Conservation (phyloP, 2,888 invertebrate species). For the Tiliacea aurago region DNA sequence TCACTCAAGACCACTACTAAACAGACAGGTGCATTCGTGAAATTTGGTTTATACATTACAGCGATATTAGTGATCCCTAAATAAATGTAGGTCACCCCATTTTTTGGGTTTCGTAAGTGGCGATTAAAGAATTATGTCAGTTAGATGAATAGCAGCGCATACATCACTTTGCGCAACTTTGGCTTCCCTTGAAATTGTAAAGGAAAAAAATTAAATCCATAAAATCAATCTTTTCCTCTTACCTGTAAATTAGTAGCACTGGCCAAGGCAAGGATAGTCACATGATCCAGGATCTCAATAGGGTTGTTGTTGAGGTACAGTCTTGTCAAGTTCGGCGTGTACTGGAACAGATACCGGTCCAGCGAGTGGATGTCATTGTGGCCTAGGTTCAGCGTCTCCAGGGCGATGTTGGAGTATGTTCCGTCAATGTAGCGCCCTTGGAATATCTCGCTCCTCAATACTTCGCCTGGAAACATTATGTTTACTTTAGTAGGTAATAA, state of each 20-base stretch:
- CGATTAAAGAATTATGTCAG: conserved; percentile 45
- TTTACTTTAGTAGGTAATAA: conserved; percentile 8
- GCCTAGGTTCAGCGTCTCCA: conserved; percentile 91
- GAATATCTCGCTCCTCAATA: conserved; percentile 92
- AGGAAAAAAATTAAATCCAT: not conserved
- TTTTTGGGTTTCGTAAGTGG: conserved; percentile 42
- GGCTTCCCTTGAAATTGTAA: conserved; percentile 25
- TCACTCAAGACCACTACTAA: not conserved
- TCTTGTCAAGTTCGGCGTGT: conserved; percentile 91
- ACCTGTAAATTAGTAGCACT: conserved; percentile 90
- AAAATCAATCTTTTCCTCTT: conserved; percentile 44
- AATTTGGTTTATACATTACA: conserved; percentile 37
- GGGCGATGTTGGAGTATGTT: conserved; percentile 90
- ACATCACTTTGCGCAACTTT: conserved; percentile 54
- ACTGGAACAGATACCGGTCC: conserved; percentile 91
- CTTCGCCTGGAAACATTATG: conserved; percentile 87
- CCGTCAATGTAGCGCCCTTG: conserved; percentile 91
- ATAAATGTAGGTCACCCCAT: conserved; percentile 57
- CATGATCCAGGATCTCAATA: conserved; percentile 91
- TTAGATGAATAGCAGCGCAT: conserved; percentile 38
- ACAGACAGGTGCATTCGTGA: conserved; percentile 16
- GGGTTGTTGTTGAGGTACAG: conserved; percentile 92
- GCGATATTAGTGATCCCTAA: conserved; percentile 54
- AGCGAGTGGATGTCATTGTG: conserved; percentile 92
- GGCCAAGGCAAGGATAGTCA: conserved; percentile 90